Conservation (phyloP, 2,113 vertebrate species). For the Mustelus asterias region DNA sequence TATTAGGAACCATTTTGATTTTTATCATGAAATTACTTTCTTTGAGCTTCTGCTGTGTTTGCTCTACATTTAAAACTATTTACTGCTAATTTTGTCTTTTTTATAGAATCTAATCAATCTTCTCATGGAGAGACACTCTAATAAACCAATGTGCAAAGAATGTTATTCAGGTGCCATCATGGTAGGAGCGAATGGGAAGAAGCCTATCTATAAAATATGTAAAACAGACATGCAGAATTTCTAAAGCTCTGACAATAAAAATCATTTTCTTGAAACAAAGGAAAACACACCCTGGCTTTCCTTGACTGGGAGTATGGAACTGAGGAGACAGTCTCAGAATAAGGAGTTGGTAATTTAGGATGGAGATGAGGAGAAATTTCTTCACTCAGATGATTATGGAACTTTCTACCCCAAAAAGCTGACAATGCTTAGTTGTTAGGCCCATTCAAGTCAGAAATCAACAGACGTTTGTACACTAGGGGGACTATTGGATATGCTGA, state of each 20-base stretch:
- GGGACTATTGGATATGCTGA: too few relatives aligned
- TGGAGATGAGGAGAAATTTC: too few relatives aligned
- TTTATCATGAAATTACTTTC: background rate
- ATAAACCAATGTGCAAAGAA: background rate
- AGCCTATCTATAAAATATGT: background rate
- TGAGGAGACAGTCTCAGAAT: too few relatives aligned
- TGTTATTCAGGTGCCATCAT: background rate
- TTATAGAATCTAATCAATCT: background rate
- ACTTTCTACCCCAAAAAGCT: too few relatives aligned
- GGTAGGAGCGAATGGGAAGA: background rate
- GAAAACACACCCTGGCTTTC: background rate
- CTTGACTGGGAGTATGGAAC: too few relatives aligned
- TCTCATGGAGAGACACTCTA: background rate
- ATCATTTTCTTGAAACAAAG: background rate
- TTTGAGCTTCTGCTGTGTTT: background rate
- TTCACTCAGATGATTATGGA: too few relatives aligned
- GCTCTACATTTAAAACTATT: background rate
- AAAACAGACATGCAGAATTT: background rate
- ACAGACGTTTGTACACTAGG: too few relatives aligned
- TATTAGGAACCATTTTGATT: background rate
- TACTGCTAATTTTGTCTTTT: background rate
- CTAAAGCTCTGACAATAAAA: background rate
- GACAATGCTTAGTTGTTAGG: too few relatives aligned
- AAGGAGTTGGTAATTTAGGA: too few relatives aligned
- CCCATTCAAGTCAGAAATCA: too few relatives aligned